phyloP scores from a whole-genome alignment of 2,113 vertebrate species.

The Balaeniceps rex region DNA sequence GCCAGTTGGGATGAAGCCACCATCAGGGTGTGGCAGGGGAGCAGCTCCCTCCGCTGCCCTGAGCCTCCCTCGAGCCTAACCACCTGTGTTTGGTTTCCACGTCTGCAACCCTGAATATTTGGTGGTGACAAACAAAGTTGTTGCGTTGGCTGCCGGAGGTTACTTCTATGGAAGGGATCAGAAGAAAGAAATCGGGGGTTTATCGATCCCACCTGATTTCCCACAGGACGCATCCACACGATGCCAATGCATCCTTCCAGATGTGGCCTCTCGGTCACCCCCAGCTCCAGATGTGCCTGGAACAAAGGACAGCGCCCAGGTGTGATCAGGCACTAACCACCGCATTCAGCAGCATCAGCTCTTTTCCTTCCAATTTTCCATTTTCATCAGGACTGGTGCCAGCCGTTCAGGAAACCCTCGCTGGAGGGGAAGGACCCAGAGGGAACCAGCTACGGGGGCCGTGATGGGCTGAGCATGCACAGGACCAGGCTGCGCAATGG shows the following conservation, averaged over 20 bases:
- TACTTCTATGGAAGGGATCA: background rate
- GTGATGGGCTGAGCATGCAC: accelerated
- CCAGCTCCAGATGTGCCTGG: background rate
- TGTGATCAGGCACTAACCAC: background rate
- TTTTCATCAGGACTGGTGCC: accelerated
- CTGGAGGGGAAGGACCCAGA: accelerated
- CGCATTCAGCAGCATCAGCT: accelerated
- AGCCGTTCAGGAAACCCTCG: accelerated
- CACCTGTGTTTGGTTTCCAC: background rate
- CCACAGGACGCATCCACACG: background rate
- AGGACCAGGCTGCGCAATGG: background rate
- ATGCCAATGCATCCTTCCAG: background rate
- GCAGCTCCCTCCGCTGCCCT: background rate
- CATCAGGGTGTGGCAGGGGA: background rate
- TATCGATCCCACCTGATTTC: background rate
- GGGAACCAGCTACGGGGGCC: accelerated
- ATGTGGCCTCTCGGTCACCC: background rate
- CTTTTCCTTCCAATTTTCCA: background rate
- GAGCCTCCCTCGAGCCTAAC: background rate
- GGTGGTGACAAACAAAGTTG: background rate
- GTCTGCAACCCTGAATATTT: background rate
- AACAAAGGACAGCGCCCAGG: background rate
- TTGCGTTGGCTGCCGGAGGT: background rate
- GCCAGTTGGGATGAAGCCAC: background rate
- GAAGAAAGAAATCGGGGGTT: background rate